Conservation (phyloP, 2,113 vertebrate species). For the Ibidorhyncha struthersii region DNA sequence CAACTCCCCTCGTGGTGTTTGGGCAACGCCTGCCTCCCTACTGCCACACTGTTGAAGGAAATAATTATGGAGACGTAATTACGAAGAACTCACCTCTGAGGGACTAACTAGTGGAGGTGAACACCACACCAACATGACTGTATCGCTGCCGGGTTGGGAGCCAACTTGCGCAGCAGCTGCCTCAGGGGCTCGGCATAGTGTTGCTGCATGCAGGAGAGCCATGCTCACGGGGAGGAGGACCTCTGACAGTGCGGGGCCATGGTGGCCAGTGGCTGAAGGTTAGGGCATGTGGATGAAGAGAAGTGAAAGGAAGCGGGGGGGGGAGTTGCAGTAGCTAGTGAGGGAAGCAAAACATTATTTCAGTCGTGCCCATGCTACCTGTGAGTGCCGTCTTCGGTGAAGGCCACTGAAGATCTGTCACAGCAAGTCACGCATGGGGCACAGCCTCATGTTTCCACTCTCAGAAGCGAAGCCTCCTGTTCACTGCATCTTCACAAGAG, state of each 20-base stretch:
- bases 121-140: fast-evolving
- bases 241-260: fast-evolving
- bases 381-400: background rate
- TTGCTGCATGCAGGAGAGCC: fast-evolving
- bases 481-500: background rate
- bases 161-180: background rate
- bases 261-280: background rate
- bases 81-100: background rate
- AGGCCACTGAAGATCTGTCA: background rate
- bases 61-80: background rate
- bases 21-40: background rate
- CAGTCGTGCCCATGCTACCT: background rate
- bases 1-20: background rate
- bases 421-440: fast-evolving
- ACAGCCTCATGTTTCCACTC: background rate
- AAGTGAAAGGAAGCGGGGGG: background rate
- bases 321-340: background rate
- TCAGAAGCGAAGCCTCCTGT: background rate
- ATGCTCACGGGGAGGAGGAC: background rate
- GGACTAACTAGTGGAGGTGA: background rate
- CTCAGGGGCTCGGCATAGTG: fast-evolving
- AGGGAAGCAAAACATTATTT: background rate
- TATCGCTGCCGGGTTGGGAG: background rate
- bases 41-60: background rate
- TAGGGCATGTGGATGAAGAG: background rate